phyloP scores from a whole-genome alignment of 2,113 vertebrate genomes.

The Todiramphus chloris region DNA sequence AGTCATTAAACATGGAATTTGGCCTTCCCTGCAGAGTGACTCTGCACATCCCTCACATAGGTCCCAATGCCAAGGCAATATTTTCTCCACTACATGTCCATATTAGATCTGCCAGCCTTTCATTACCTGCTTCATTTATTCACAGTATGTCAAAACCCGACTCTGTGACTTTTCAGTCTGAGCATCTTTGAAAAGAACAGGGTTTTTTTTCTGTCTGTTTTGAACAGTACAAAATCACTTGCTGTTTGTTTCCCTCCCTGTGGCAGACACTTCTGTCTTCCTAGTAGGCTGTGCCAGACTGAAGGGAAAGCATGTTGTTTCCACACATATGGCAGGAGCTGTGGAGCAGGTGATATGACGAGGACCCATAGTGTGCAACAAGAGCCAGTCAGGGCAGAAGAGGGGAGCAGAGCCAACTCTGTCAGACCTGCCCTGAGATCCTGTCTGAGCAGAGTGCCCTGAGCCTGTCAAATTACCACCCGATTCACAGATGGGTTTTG shows the following conservation, averaged over 20 bases:
- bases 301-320: neutral
- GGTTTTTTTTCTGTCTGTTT: neutral
- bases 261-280: neutral
- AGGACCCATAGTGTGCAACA: neutral
- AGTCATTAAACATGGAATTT: neutral
- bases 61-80: neutral
- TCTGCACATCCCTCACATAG: neutral
- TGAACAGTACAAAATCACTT: neutral
- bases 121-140: neutral
- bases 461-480: neutral
- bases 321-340: neutral
- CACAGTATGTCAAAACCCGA: neutral
- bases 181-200: neutral
- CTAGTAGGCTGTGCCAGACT: neutral
- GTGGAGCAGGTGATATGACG: neutral
- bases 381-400: neutral
- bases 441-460: neutral
- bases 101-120: neutral
- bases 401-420: neutral
- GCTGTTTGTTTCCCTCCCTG: neutral
- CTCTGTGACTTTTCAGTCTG: neutral
- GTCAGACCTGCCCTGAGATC: neutral
- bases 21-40: neutral
- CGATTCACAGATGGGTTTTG: neutral
- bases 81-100: neutral